Percentiles rank a stretch among this genome's conserved stretches.
phyloP scores from a whole-genome alignment of 2,113 vertebrate species.

The Okapia johnstoni region DNA sequence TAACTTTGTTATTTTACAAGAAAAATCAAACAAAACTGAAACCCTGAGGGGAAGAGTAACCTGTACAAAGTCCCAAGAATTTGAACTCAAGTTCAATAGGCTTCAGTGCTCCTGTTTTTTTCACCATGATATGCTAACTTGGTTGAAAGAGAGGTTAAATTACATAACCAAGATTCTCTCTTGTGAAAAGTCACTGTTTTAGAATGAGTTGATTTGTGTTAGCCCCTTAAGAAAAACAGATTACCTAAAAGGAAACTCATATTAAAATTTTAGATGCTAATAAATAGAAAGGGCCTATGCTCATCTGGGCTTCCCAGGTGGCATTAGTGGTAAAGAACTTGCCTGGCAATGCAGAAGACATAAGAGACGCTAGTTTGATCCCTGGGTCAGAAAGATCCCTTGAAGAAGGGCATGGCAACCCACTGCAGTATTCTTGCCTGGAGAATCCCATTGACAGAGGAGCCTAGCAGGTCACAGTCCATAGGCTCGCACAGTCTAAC shows the following conservation, averaged over 20 bases:
- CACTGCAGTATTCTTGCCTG: neutral
- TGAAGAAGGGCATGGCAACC: neutral
- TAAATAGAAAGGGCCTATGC: neutral
- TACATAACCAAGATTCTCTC: neutral
- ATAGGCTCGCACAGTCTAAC: neutral
- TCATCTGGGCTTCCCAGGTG: neutral
- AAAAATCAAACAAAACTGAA: neutral
- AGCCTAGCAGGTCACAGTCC: neutral
- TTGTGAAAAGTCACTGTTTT: neutral
- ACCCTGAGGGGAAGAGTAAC: neutral
- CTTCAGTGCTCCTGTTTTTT: neutral
- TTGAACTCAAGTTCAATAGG: neutral
- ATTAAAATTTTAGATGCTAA: neutral
- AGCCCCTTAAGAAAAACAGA: neutral
- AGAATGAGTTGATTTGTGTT: neutral
- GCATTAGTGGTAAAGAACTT: neutral
- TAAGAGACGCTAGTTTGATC: neutral
- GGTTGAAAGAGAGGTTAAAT: neutral
- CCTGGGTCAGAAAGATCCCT: neutral
- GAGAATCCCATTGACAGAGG: neutral
- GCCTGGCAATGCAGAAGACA: neutral
- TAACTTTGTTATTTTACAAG: neutral
- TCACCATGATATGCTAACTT: neutral
- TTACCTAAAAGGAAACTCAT: neutral
- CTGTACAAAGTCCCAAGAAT: neutral